Conservation (phyloP, 2,113 vertebrate species). For the Promerops cafer region DNA sequence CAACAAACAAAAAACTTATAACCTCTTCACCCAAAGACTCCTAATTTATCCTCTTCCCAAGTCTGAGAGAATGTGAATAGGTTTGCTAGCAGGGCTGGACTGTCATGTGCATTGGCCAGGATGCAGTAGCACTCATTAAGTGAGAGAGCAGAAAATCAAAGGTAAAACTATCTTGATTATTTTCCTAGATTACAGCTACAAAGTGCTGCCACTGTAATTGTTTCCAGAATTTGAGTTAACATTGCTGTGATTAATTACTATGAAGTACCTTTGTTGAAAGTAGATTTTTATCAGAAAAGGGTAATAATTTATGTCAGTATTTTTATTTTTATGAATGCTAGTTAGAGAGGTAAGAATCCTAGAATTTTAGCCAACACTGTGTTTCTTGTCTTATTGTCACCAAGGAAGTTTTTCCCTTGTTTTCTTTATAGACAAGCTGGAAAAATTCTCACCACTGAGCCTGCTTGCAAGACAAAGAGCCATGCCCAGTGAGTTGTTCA, state of each 20-base stretch:
- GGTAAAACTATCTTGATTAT: neutral
- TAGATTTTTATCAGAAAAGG: neutral
- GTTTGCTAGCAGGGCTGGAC: neutral
- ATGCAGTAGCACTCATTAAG: neutral
- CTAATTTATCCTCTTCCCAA: neutral
- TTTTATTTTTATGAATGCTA: neutral
- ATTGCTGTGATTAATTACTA: neutral
- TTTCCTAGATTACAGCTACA: neutral
- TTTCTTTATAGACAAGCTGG: neutral
- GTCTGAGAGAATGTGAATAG: neutral
- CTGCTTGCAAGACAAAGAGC: neutral
- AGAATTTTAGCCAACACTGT: neutral
- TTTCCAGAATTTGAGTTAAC: neutral
- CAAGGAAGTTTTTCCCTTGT: neutral
- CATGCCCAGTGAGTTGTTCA: neutral
- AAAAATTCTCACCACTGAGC: neutral
- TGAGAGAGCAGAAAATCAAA: neutral
- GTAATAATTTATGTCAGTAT: neutral
- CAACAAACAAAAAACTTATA: neutral
- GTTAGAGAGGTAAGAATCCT: neutral
- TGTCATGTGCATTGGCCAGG: rapidly evolving
- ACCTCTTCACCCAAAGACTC: neutral
- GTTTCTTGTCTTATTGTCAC: neutral
- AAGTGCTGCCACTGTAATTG: neutral
- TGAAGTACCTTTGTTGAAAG: neutral